Conservation (phyloP, 2,797 vertebrate genomes). For the Pteronotus mesoamericanus region DNA sequence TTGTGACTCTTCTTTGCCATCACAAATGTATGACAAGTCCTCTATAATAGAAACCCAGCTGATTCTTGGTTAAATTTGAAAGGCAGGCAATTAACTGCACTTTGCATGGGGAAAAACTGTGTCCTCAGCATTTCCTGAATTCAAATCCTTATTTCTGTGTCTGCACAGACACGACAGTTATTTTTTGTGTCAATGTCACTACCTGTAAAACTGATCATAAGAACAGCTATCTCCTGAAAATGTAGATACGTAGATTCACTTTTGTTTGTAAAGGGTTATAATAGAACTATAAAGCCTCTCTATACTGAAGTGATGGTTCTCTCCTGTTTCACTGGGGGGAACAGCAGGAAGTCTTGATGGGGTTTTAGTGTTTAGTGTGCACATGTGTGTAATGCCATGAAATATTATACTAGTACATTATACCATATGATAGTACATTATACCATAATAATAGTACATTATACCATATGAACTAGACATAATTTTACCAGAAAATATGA, state of each 20-base stretch:
- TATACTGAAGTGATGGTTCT: not conserved
- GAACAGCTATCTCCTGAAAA: not conserved
- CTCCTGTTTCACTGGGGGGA: not conserved
- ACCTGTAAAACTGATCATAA: not conserved
- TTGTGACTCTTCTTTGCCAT: not conserved
- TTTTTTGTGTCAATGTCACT: not conserved
- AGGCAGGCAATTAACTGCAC: not conserved
- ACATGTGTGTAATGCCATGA: not conserved
- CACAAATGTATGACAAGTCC: not conserved
- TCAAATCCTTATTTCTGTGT: not conserved
- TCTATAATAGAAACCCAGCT: not conserved
- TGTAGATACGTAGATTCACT: not conserved
- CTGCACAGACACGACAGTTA: not conserved
- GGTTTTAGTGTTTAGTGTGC: not conserved
- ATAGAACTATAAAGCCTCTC: not conserved
- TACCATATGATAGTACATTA: not conserved
- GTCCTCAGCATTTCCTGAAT: not conserved
- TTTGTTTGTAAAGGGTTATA: not conserved
- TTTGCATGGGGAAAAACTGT: not conserved
- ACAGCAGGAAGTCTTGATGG: not conserved
- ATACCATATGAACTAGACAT: not conserved
- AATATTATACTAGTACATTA: slow-evolving; percentile 14
- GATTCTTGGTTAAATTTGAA: not conserved
- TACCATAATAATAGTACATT: not conserved
- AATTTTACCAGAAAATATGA: slow-evolving; percentile 18